Evolutionary conservation across 1,140 invertebrate genomes (phyloP).

Genomic region (Aphis gossypii): DNA sequence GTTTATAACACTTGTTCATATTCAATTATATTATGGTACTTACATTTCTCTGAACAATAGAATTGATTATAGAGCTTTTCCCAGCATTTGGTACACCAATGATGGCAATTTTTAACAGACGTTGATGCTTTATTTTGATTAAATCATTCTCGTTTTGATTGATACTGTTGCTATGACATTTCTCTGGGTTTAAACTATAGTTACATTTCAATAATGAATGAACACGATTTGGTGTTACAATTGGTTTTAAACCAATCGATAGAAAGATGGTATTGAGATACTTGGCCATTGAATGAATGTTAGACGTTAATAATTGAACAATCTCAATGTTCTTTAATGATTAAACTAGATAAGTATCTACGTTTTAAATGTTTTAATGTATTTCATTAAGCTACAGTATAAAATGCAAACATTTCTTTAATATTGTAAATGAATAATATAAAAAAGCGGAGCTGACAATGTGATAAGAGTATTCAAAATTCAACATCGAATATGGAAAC

Average conservation of each 20-base stretch:
- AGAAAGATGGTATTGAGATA: background rate
- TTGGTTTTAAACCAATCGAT: background rate
- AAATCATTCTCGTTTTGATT: background rate
- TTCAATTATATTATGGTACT: slow-evolving; percentile 58
- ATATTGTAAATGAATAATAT: too few relatives aligned
- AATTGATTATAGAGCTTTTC: slow-evolving; percentile 93
- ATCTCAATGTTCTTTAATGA: too few relatives aligned
- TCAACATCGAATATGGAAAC: too few relatives aligned
- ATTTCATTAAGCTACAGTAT: too few relatives aligned
- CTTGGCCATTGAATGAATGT: background rate
- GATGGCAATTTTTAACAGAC: slow-evolving; percentile 82
- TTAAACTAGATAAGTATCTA: too few relatives aligned
- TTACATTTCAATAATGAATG: background rate
- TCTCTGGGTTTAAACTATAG: background rate
- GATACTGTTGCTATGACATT: too few relatives aligned
- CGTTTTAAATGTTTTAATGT: too few relatives aligned
- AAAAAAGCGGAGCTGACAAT: too few relatives aligned
- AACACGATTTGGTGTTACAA: background rate
- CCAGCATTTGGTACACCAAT: slow-evolving; percentile 91
- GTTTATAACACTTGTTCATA: background rate
- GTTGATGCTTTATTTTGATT: slow-evolving; percentile 60
- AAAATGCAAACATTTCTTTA: too few relatives aligned
- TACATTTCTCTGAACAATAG: slow-evolving; percentile 80
- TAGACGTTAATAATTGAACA: background rate
- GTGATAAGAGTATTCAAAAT: too few relatives aligned